Evolutionary conservation across 2,113 vertebrate species (phyloP).

Genomic region (Leucopsar rothschildi): DNA sequence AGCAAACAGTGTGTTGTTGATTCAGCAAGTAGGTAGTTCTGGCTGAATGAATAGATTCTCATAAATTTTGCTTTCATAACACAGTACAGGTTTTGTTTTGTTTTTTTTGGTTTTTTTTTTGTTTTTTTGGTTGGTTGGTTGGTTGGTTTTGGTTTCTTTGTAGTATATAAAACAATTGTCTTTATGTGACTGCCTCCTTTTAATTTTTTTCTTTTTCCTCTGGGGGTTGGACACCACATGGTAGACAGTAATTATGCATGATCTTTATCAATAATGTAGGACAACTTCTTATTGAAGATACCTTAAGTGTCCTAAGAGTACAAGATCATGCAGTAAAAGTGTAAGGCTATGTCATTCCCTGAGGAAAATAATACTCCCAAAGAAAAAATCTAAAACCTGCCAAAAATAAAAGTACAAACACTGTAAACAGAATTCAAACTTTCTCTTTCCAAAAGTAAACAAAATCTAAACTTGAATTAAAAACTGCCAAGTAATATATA

Average conservation of each 20-base stretch:
- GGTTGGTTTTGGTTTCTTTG: background rate
- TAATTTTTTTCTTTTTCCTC: background rate
- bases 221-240: background rate
- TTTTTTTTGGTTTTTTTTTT: background rate
- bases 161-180: background rate
- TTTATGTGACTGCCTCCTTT: background rate
- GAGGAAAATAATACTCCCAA: background rate
- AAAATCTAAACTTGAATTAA: background rate
- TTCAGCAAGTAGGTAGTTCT: background rate
- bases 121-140: background rate
- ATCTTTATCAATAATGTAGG: conserved; percentile 48
- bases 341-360: background rate
- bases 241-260: conserved; percentile 53
- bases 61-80: background rate
- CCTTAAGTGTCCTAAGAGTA: background rate
- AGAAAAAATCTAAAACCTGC: background rate
- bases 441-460: background rate
- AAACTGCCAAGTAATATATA: background rate
- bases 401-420: background rate
- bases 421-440: background rate
- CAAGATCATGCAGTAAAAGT: background rate
- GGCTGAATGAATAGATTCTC: background rate
- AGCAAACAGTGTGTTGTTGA: background rate
- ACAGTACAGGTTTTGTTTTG: background rate
- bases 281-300: conserved; percentile 3